Percentiles rank a stretch among this genome's conserved stretches.
These are phyloP conservation scores for Gambusia yucatana DNA, from an alignment of 2,797 vertebrate genomes.

Conservation along the genomic window DNA sequence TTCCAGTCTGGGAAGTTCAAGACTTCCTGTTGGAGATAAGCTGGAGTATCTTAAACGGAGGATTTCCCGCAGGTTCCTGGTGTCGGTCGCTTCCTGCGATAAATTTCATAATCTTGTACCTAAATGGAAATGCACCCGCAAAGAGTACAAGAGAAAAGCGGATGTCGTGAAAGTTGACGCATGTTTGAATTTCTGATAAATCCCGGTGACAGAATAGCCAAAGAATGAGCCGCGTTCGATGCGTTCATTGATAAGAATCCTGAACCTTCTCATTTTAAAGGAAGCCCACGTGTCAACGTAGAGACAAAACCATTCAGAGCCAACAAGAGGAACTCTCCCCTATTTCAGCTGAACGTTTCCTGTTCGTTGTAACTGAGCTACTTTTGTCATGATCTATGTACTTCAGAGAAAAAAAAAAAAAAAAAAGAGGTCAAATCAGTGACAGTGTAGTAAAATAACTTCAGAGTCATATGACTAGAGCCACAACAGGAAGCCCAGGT, in stretches of 20 bases:
- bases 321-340: constrained; percentile 9
- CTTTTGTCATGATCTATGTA: constrained; percentile 38
- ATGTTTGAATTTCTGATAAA: constrained; percentile 36
- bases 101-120: neutral
- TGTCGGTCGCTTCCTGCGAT: neutral
- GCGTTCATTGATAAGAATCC: constrained; percentile 3
- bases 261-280: neutral
- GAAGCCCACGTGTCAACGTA: constrained; percentile 1
- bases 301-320: constrained; percentile 6
- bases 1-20: constrained; percentile 39
- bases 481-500: constrained; percentile 73
- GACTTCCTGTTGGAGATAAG: constrained; percentile 18
- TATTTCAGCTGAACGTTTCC: constrained; percentile 21
- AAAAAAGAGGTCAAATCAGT: constrained; percentile 49
- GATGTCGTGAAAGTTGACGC: neutral
- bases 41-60: constrained; percentile 3
- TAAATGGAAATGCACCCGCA: neutral
- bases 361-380: constrained; percentile 32
- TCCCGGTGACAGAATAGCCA: constrained; percentile 1
- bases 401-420: constrained; percentile 12
- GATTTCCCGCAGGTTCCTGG: neutral
- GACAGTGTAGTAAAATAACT: constrained; percentile 49
- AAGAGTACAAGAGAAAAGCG: neutral
- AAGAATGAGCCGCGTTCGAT: constrained; percentile 6
- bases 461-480: constrained; percentile 56